Conservation (phyloP, 2,797 vertebrate species). For the Alosa sapidissima region DNA sequence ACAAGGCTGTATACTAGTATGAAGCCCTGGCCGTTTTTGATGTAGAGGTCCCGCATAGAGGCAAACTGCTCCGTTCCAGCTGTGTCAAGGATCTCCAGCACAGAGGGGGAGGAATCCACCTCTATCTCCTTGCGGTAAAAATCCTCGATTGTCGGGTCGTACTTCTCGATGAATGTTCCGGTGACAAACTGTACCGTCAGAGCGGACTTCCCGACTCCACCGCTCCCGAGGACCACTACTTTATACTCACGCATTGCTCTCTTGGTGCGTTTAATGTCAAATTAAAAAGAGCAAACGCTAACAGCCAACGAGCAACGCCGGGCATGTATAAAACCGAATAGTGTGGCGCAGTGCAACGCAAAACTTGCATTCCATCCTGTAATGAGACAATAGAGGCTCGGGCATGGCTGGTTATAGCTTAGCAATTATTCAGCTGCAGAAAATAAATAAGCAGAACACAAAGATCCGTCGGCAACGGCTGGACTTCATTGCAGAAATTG, state of each 20-base stretch:
- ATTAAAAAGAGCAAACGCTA: constrained; percentile 4
- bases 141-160: constrained; percentile 95
- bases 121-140: constrained; percentile 91
- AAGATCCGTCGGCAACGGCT: constrained; percentile 26
- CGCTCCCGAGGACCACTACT: constrained; percentile 92
- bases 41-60: constrained; percentile 94
- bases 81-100: constrained; percentile 94
- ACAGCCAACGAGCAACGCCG: neutral
- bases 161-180: constrained; percentile 95
- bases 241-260: constrained; percentile 92
- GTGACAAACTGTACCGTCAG: constrained; percentile 95
- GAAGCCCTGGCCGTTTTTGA: constrained; percentile 94
- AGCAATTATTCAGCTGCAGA: constrained; percentile 22
- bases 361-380: constrained; percentile 34
- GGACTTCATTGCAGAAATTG: constrained; percentile 35
- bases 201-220: constrained; percentile 93
- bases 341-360: constrained; percentile 29
- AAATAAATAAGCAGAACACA: constrained; percentile 36
- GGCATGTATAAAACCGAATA: constrained; percentile 35
- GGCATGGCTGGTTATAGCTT: constrained; percentile 38
- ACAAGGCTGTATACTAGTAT: constrained; percentile 95
- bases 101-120: constrained; percentile 93
- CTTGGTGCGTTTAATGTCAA: neutral
- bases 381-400: constrained; percentile 15
- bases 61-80: constrained; percentile 96